phyloP scores from a whole-genome alignment of 2,888 invertebrate species.

The Polyommatus icarus region DNA sequence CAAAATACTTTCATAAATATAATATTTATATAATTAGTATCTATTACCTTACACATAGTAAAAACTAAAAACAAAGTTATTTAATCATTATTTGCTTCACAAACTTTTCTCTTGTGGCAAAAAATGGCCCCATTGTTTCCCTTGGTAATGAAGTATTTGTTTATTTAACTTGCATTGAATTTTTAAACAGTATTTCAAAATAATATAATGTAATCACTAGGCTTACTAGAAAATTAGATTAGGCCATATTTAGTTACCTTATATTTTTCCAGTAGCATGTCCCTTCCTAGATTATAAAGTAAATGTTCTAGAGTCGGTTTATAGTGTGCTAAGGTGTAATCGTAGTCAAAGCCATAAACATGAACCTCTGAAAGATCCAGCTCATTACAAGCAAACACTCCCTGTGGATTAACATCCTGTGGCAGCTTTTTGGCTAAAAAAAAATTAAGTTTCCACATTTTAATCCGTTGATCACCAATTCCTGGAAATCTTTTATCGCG shows the following conservation, averaged over 20 bases:
- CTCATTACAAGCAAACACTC: slow-evolving; percentile 98
- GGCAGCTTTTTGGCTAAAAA: slow-evolving; percentile 92
- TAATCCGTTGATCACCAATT: slow-evolving; percentile 26
- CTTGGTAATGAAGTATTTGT: too few species aligned
- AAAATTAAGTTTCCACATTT: slow-evolving; percentile 38
- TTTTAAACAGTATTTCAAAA: background rate
- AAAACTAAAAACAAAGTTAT: too few species aligned
- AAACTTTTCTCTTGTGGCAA: too few species aligned
- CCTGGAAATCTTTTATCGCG: too few species aligned
- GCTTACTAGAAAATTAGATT: too few species aligned
- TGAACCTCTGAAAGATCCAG: slow-evolving; percentile 93
- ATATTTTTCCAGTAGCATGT: slow-evolving; percentile 91
- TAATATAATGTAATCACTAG: background rate
- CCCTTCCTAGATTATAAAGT: slow-evolving; percentile 93
- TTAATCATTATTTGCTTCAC: too few species aligned
- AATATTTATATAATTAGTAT: too few species aligned
- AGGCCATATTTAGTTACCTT: slow-evolving; percentile 82
- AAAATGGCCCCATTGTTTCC: too few species aligned
- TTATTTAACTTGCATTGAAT: too few species aligned
- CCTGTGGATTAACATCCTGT: slow-evolving; percentile 90
- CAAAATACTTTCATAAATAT: too few species aligned
- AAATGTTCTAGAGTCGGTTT: slow-evolving; percentile 93
- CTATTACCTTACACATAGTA: too few species aligned
- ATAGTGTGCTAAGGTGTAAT: slow-evolving; percentile 98
- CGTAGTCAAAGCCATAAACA: slow-evolving; percentile 99